phyloP scores from a whole-genome alignment of 2,888 invertebrate genomes.

The Cheilosia vulpina region DNA sequence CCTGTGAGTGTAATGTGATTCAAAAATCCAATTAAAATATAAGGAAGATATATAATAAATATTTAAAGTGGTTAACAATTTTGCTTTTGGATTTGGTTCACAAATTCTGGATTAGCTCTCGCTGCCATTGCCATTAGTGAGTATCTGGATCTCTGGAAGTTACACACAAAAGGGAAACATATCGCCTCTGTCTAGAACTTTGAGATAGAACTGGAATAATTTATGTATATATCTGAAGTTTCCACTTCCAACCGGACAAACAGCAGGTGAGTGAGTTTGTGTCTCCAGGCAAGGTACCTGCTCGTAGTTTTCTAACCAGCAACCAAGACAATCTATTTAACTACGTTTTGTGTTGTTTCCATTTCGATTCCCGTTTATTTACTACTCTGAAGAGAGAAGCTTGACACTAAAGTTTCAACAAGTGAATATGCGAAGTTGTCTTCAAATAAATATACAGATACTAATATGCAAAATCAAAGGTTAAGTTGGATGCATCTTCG shows the following conservation, averaged over 20 bases:
- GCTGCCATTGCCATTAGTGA: neutral
- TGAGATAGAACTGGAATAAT: slow-evolving; percentile 50
- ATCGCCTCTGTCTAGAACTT: slow-evolving; percentile 12
- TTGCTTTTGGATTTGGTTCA: slow-evolving; percentile 37
- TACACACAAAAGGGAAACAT: slow-evolving; percentile 30
- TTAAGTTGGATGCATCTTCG: slow-evolving; percentile 12
- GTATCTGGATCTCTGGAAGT: slow-evolving; percentile 20
- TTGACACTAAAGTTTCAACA: neutral
- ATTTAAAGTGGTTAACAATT: slow-evolving; percentile 61
- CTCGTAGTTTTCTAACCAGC: neutral
- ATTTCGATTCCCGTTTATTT: slow-evolving; percentile 15
- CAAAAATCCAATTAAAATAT: slow-evolving; percentile 25
- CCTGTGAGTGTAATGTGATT: slow-evolving; percentile 48
- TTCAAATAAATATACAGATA: neutral
- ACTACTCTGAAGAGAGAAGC: neutral
- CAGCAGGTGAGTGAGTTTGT: slow-evolving; percentile 28
- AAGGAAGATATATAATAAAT: slow-evolving; percentile 36
- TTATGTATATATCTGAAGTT: slow-evolving; percentile 32
- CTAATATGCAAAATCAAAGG: neutral
- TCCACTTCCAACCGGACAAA: slow-evolving; percentile 18
- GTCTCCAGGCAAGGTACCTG: neutral
- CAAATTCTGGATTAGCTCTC: slow-evolving; percentile 52
- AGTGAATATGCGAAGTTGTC: slow-evolving; percentile 8
- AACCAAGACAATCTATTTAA: slow-evolving; percentile 12
- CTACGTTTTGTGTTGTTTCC: slow-evolving; percentile 5